Percentiles rank a stretch among this genome's conserved stretches.
Conservation (phyloP, 2,113 vertebrate genomes). For the Osmerus eperlanus region DNA sequence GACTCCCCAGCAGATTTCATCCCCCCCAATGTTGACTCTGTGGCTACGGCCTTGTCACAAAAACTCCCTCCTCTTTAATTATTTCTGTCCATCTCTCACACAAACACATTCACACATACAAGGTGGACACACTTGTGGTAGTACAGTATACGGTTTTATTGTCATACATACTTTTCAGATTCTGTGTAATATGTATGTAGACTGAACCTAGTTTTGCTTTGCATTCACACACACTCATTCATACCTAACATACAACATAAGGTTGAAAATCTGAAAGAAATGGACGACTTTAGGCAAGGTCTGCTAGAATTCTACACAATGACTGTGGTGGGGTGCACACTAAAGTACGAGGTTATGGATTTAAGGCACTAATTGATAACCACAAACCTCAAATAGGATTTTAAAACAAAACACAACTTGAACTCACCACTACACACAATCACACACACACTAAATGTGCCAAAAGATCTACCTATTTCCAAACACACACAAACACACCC, state of each 20-base stretch:
- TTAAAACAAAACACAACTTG: constrained; percentile 48
- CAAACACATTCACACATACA: neutral
- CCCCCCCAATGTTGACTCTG: too few species aligned
- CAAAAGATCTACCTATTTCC: constrained; percentile 28
- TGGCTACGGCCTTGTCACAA: neutral
- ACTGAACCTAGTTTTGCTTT: too few species aligned
- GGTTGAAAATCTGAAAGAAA: too few species aligned
- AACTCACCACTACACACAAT: constrained; percentile 18
- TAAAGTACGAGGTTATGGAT: constrained; percentile 37
- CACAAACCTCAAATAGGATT: constrained; percentile 51
- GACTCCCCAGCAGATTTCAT: too few species aligned
- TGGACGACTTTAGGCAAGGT: too few species aligned
- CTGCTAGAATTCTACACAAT: neutral
- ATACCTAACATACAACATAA: too few species aligned
- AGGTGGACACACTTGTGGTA: constrained; percentile 29
- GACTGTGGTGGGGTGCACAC: constrained; percentile 45
- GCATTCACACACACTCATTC: too few species aligned
- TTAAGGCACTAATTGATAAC: constrained; percentile 74
- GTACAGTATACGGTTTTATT: constrained; percentile 66
- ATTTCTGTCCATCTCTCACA: neutral
- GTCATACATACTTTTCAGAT: constrained; percentile 62
- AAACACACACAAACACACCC: constrained; percentile 13
- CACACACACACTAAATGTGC: neutral
- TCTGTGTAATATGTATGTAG: constrained; percentile 21
- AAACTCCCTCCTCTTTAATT: neutral